Evolutionary conservation across 2,113 vertebrate species (phyloP), one percentile per base, ranked within the genome.

Genomic region (Ursus arctos): DNA sequence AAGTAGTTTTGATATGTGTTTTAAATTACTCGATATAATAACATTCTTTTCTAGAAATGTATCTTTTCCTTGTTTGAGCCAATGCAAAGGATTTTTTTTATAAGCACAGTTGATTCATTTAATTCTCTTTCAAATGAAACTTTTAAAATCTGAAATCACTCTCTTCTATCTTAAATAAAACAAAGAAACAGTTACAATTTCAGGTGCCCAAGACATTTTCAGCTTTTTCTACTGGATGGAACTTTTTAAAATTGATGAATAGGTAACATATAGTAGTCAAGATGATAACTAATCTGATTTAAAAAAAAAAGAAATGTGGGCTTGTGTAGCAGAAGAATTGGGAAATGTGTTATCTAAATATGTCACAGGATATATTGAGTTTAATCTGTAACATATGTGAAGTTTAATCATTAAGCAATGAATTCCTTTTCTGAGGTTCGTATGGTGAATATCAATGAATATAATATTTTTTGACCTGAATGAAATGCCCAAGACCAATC

Each of bases 261-360:
- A 95, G 95, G 80, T 87, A 96, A 96, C 61, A 69, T 96, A 95
- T 95, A 97, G 94, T 82, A 97, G 96, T 98, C 96, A 97, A 96
- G 91, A 97, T 97, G 96, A 98, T 97, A 98, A 91, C 97, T 97
- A 97, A 96, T 97, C 96, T 96, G 94, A 94, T 92, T 47, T 16
- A 16, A 12, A 55, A 36, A 69, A 91, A 92, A 97, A 97, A 96
- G 95, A 98, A 98, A 98, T 19, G 76, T 92, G 72, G 81, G 53
- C 57, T 96, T 49, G 36, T 31, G 61, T 43, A 96, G 88, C 49
- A 93, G 77, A 96, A 90, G 94, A 97, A 98, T 97, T 98, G 81
- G 91, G 86, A 98, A 98, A 98, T 61, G 97, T 98, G 97, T 97
- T 97, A 95, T 98, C 97, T 98, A 97, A 98, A 98, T 98, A 98